phyloP scores from a whole-genome alignment of 2,113 vertebrate species.

The Hiodon tergisus region DNA sequence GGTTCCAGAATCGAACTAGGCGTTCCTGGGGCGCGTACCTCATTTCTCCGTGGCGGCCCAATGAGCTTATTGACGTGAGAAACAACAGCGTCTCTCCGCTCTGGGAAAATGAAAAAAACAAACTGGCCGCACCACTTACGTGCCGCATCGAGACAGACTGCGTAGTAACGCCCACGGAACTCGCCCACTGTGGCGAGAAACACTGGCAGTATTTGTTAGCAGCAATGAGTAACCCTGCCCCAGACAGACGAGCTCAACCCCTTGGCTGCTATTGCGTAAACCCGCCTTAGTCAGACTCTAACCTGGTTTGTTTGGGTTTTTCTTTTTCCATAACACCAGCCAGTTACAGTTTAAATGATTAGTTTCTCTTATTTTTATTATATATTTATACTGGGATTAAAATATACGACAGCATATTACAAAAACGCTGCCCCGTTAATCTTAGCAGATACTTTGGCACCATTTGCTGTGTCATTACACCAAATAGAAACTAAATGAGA shows the following conservation, averaged over 20 bases:
- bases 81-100: background rate
- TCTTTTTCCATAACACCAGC: slow-evolving; percentile 40
- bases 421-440: no score
- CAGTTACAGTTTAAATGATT: slow-evolving; percentile 47
- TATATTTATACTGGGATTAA: no score
- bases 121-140: slow-evolving; percentile 14
- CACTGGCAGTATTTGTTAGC: slow-evolving; percentile 26
- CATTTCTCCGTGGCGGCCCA: slow-evolving; percentile 13
- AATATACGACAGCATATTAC: no score
- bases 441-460: no score
- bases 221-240: slow-evolving; percentile 45
- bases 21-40: background rate
- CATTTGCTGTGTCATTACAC: no score
- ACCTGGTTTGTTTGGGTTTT: slow-evolving; percentile 28
- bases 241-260: slow-evolving; percentile 40
- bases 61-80: background rate
- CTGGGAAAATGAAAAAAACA: background rate
- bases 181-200: slow-evolving; percentile 39
- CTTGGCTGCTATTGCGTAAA: slow-evolving; percentile 31
- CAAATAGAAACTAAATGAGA: no score
- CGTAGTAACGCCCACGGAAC: slow-evolving; percentile 29
- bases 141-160: slow-evolving; percentile 34
- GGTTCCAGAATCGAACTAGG: background rate
- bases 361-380: slow-evolving; percentile 30
- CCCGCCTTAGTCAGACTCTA: slow-evolving; percentile 39